phyloP scores from a whole-genome alignment of 2,888 invertebrate genomes.

The Lissonota sp. region DNA sequence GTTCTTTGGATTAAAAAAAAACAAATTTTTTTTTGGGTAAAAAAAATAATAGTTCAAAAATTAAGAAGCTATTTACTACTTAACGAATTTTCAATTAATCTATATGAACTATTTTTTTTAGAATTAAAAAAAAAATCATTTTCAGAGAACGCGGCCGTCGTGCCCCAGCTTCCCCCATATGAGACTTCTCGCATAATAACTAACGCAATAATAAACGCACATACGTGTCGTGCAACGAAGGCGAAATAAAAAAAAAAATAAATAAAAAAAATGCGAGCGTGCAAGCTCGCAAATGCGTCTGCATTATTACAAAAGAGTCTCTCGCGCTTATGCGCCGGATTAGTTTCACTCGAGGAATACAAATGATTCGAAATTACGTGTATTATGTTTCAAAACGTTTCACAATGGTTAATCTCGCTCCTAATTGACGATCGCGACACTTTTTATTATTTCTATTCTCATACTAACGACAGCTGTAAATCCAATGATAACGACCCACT shows the following conservation, averaged over 20 bases:
- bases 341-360: conserved; percentile 33
- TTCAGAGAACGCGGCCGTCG: too few relatives aligned
- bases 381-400: conserved; percentile 18
- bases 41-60: too few relatives aligned
- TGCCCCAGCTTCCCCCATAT: too few relatives aligned
- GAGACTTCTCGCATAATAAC: conserved; percentile 41
- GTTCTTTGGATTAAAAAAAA: too few relatives aligned
- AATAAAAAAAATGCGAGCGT: conserved; percentile 33
- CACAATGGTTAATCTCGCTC: conserved; percentile 12
- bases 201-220: conserved; percentile 47
- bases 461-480: neutral
- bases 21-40: too few relatives aligned
- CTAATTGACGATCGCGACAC: conserved; percentile 9
- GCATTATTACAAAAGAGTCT: conserved; percentile 24
- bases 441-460: neutral
- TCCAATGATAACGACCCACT: too few relatives aligned
- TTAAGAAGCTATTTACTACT: too few relatives aligned
- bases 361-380: conserved; percentile 25
- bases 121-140: too few relatives aligned
- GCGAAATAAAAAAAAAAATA: too few relatives aligned
- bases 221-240: conserved; percentile 20
- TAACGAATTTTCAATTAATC: too few relatives aligned
- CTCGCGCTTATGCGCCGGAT: conserved; percentile 37
- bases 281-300: conserved; percentile 32
- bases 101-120: too few relatives aligned